Conservation (phyloP, 2,888 invertebrate genomes). For the Pollenia angustigena region DNA sequence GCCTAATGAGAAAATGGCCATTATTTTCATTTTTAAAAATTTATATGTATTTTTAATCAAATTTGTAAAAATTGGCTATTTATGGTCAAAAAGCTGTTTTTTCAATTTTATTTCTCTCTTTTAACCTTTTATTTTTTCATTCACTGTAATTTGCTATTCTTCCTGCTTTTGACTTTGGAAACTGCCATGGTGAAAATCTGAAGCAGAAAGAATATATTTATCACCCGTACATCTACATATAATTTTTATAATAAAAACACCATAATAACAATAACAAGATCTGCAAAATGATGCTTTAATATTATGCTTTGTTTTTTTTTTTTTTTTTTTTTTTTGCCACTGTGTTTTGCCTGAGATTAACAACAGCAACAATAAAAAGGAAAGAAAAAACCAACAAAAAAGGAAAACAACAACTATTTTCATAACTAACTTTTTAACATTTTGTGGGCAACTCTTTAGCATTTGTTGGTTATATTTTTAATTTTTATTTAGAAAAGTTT, state of each 20-base stretch:
- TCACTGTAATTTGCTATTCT: not conserved
- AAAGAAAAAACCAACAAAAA: not conserved
- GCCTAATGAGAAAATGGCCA: no score
- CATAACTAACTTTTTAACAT: slow-evolving; percentile 71
- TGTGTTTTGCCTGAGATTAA: slow-evolving; percentile 33
- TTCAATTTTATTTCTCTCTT: no score
- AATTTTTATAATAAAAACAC: slow-evolving; percentile 33
- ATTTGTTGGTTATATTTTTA: slow-evolving; percentile 47
- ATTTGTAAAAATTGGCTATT: no score
- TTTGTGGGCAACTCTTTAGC: slow-evolving; percentile 69
- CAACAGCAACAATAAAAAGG: not conserved
- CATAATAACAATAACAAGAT: slow-evolving; percentile 47
- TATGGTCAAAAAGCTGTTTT: no score
- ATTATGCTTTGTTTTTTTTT: slow-evolving; percentile 2
- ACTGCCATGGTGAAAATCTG: not conserved
- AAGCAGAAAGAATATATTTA: not conserved
- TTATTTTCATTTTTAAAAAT: no score
- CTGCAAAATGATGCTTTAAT: slow-evolving; percentile 17
- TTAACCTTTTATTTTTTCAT: not conserved
- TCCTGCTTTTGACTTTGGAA: slow-evolving; percentile 12
- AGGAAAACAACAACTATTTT: slow-evolving; percentile 65
- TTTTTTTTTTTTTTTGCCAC: not conserved
- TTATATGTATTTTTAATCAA: no score
- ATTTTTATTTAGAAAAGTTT: slow-evolving; percentile 51
- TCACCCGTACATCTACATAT: not conserved